A percentile compares a stretch with the other conserved stretches of the same genome.
Conservation (phyloP, 2,888 invertebrate species). For the Frankliniella intonsa region DNA sequence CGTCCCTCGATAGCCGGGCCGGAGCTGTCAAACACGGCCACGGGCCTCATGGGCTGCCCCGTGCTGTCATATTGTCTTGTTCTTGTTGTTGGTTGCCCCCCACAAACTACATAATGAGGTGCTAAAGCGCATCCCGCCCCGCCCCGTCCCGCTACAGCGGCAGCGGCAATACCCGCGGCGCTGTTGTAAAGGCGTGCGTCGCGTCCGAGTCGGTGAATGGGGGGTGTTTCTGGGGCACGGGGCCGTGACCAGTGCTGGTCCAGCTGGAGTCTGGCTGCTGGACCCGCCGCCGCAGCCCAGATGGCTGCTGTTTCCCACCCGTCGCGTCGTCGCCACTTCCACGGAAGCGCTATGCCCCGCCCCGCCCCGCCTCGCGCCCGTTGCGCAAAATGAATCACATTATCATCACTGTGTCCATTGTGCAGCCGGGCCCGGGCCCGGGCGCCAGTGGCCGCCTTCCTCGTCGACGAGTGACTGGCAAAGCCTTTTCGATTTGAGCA, state of each 20-base stretch:
- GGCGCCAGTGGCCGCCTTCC: background rate
- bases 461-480: background rate
- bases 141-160: too few relatives aligned
- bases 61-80: too few relatives aligned
- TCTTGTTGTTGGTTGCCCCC: too few relatives aligned
- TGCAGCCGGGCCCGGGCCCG: background rate
- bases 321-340: background rate
- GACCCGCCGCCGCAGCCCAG: background rate
- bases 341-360: background rate
- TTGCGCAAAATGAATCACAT: background rate
- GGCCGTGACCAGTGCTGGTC: background rate
- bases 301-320: background rate
- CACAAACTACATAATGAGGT: too few relatives aligned
- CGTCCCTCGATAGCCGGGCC: too few relatives aligned
- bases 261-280: background rate
- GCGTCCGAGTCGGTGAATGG: too few relatives aligned
- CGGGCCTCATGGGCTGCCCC: too few relatives aligned
- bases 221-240: background rate
- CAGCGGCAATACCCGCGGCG: too few relatives aligned
- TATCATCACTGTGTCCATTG: background rate
- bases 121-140: too few relatives aligned
- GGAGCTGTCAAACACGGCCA: too few relatives aligned
- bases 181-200: too few relatives aligned
- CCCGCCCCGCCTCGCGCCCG: background rate
- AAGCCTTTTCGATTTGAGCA: background rate